Base-by-base conservation (phyloP, 2,888 invertebrate genomes). In the Rhopalosiphum nymphaeae region DNA sequence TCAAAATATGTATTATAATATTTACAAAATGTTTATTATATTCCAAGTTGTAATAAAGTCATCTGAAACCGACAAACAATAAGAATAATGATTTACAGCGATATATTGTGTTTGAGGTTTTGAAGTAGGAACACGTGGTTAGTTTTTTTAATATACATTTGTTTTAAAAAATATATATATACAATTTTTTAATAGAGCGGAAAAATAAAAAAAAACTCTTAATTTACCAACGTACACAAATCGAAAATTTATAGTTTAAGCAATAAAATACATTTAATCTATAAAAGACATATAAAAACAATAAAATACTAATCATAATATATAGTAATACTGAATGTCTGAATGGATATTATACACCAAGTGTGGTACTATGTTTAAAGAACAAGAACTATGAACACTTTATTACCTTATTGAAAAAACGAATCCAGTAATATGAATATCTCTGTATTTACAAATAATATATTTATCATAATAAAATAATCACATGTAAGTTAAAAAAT, bases 291-390 rank as follows among this genome's bases (percentile, higher is more conserved):
- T 78, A 78, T 78, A 78, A 78, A 36, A 78, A 78, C 78, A 78
- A 78, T 78, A 36, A 78, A 78, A 78, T 78, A 78, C 21, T 78
- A 78, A 78, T 78, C 78, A 78, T 78, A 36, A 78, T 78, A 78
- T 78, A 78, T 67, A 78, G 21, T 78, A 21, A 36, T 78, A 78
- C 78, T 78, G 21, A 78, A 42, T 78, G 36, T 21, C 78, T 36
- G 21, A 78, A 42, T 78, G 36, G 36, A 78, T 78, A 78, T 78
- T 36, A 78, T 36, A 36, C 36, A 21, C 36, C 9, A 21, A 78
- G 36, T 78, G 21, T 21, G 78, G 78, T 78, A 78, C 7, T 36
- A 42, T 78, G 36, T 78, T 21, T 78, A 42, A 78, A 36, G 78
- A 21, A 78, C 36, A 78, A 36, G 21, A 78, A 78, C 78, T 36